These are phyloP conservation scores for Cheilosia vernalis DNA, from an alignment of 2,888 invertebrate genomes.

Conservation along the genomic window DNA sequence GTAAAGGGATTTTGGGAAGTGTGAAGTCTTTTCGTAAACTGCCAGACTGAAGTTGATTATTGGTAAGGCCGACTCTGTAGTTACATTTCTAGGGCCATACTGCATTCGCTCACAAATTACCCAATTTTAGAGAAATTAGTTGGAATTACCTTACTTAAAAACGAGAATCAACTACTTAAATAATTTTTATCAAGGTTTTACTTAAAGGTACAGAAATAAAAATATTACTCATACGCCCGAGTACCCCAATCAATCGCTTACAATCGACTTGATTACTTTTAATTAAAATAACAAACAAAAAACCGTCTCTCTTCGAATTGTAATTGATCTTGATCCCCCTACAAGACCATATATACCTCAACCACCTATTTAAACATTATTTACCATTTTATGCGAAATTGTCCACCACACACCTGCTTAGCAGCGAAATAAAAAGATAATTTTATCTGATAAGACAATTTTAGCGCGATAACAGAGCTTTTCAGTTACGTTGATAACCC, in stretches of 20 bases:
- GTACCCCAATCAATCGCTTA: background rate
- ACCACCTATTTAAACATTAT: background rate
- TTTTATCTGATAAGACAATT: slow-evolving; percentile 36
- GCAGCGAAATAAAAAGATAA: slow-evolving; percentile 2
- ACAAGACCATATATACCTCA: background rate
- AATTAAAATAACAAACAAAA: background rate
- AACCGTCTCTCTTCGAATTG: background rate
- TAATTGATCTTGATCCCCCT: slow-evolving; percentile 34
- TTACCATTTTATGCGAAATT: background rate
- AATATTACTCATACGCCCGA: slow-evolving; percentile 8
- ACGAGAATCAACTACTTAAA: too few species aligned
- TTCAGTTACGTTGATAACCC: slow-evolving; percentile 17
- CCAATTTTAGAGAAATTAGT: too few species aligned
- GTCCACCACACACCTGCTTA: slow-evolving; percentile 44
- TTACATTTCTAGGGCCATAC: too few species aligned
- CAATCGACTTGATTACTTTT: background rate
- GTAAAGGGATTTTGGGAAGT: too few species aligned
- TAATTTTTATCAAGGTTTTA: background rate
- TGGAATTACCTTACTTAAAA: too few species aligned
- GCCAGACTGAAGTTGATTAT: too few species aligned
- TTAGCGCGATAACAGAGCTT: slow-evolving; percentile 57
- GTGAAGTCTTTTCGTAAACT: too few species aligned
- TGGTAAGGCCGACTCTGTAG: too few species aligned
- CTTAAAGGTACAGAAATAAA: background rate
- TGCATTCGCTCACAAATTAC: too few species aligned